A percentile compares a stretch with the other conserved stretches of the same genome.
These are phyloP conservation scores for Ancistrus triradiatus DNA, from an alignment of 2,113 vertebrate species.

Conservation along the genomic window DNA sequence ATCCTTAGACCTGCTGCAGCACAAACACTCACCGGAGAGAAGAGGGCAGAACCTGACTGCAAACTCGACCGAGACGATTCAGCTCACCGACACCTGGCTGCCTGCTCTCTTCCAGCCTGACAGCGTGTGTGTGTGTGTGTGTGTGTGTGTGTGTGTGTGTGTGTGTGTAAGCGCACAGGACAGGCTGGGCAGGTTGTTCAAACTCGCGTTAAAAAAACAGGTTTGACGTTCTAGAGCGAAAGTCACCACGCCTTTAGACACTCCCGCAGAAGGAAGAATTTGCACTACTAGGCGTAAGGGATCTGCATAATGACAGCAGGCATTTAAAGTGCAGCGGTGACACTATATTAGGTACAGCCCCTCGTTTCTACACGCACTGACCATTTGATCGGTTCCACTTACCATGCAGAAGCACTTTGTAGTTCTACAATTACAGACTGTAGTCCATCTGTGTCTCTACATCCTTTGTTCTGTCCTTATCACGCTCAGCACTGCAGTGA, in stretches of 20 bases:
- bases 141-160: constrained; percentile 7
- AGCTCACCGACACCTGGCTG: constrained; percentile 1
- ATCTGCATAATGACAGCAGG: too few relatives aligned
- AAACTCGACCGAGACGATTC: not conserved
- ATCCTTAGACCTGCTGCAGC: constrained; percentile 56
- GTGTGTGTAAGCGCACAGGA: constrained; percentile 13
- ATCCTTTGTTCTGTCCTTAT: too few relatives aligned
- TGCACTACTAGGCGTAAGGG: not conserved
- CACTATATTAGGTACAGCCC: too few relatives aligned
- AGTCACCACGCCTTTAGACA: constrained; percentile 46
- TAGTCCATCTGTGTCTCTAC: too few relatives aligned
- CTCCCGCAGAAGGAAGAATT: constrained; percentile 10
- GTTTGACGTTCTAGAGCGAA: constrained; percentile 54
- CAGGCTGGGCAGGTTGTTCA: constrained; percentile 43
- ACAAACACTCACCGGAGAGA: not conserved
- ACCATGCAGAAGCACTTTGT: too few relatives aligned
- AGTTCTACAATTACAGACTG: too few relatives aligned
- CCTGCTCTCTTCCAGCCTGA: not conserved
- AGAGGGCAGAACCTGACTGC: not conserved
- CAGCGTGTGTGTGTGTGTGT: constrained; percentile 21
- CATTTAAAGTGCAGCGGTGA: too few relatives aligned
- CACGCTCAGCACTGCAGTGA: too few relatives aligned
- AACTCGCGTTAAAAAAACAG: constrained; percentile 60
- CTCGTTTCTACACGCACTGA: too few relatives aligned
- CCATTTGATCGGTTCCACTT: too few relatives aligned